Evolutionary conservation across 2,888 invertebrate genomes (phyloP).

Genomic region (Eurytoma californica): DNA sequence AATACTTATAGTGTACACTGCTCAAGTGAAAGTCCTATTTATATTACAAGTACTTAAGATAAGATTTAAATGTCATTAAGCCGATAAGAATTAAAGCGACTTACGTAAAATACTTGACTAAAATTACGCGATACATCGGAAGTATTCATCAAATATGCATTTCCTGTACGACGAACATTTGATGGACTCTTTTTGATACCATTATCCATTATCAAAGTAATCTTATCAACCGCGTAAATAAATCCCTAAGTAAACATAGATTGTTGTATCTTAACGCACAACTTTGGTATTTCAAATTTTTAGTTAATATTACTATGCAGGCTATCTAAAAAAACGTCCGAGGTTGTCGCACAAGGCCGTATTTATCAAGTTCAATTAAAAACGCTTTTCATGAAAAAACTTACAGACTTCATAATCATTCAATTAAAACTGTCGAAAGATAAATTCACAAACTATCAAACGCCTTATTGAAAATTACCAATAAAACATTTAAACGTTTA

Average conservation of each 20-base stretch:
- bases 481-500: too few relatives aligned
- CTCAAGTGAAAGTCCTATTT: too few relatives aligned
- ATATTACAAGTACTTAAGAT: slow-evolving; percentile 13
- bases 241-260: not conserved
- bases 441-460: too few relatives aligned
- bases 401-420: not conserved
- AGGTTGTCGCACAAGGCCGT: slow-evolving; percentile 17
- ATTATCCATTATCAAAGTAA: not conserved
- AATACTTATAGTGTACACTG: too few relatives aligned
- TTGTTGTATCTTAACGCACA: not conserved
- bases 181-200: not conserved
- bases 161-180: not conserved
- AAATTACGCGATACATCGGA: not conserved
- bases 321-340: too few relatives aligned
- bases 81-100: not conserved
- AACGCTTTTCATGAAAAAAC: not conserved
- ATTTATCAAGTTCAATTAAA: slow-evolving; percentile 1
- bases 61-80: slow-evolving; percentile 17
- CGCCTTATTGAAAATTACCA: too few relatives aligned
- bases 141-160: slow-evolving; percentile 7
- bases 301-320: not conserved
- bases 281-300: not conserved
- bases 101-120: too few relatives aligned
- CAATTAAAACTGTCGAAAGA: too few relatives aligned
- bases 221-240: not conserved